Evolutionary conservation across 2,888 invertebrate genomes (phyloP), one percentile per base, ranked within the genome.

Genomic region (Aphodius sticticus): DNA sequence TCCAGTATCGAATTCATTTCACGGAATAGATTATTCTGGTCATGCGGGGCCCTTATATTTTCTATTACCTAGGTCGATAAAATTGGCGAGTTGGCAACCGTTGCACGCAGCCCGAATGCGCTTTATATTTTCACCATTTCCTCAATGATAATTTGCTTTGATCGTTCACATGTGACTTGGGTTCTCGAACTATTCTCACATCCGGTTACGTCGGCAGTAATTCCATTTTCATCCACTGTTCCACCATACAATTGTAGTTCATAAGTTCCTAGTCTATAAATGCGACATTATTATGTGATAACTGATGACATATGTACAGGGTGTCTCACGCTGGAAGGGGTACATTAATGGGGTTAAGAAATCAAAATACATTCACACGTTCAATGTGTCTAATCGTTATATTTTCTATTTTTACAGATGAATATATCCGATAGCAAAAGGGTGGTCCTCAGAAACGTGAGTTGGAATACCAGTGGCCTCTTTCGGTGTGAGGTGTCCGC

Each of bases 401-500:
- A 7, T 53, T 38, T n/a, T 70, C 15, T 14, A 70, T 70, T 35
- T 53, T 88, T 88, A 53, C 90, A 95, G 95, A 90, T 94, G 87
- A 91, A 92, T 85, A 92, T 92, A 84, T 95, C 95, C 35, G 93
- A 95, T 87, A 93, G 92, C 86, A 91, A 92, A 84, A 92, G 91
- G 87, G 94, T 95, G 81, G 90, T 92, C 69, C 88, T 95, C 77
- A 92, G 93, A 82, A 92, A 92, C 84, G 92, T 95, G 85, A 93
- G 92, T 83, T 90, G 95, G 81, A 94, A 93, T 87, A 93, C 94
- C 14, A 93, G 93, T 81, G 95, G 95, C 4, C 86, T 94, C 77
- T 95, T 94, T 89, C 91, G 93, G 83, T 95, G 95, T 86, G 95
- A 95, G 88, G 94, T 95, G 79, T 95, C 95, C 35, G 95, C 95